Percentiles rank a stretch among this genome's conserved stretches.
Conservation (phyloP, 2,888 invertebrate genomes). For the Lingula anatina region DNA sequence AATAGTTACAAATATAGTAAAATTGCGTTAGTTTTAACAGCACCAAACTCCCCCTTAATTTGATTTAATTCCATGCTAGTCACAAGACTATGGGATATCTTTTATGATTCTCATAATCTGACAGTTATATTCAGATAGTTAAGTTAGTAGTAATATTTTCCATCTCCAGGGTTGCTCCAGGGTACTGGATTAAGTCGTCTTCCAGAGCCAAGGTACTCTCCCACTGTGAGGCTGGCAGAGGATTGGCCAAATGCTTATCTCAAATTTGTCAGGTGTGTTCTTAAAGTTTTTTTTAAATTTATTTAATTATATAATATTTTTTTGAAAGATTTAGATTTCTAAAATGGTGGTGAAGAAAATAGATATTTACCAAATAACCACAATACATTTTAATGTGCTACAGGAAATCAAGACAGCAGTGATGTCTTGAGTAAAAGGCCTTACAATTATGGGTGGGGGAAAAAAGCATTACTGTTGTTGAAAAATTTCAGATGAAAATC, state of each 20-base stretch:
- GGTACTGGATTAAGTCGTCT: conserved; percentile 30
- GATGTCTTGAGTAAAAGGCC: too few relatives aligned
- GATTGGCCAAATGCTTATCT: conserved; percentile 18
- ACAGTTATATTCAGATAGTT: neutral
- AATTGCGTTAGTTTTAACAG: too few relatives aligned
- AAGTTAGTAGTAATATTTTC: neutral
- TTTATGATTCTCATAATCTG: neutral
- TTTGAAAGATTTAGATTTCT: neutral
- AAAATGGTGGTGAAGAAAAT: neutral
- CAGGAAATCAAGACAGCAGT: too few relatives aligned
- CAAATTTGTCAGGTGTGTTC: conserved; percentile 28
- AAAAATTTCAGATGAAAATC: too few relatives aligned
- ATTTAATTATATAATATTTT: neutral
- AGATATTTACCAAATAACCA: too few relatives aligned
- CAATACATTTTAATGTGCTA: too few relatives aligned
- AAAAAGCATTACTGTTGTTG: too few relatives aligned
- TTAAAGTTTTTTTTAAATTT: neutral
- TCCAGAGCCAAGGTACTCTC: conserved; percentile 15
- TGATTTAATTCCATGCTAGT: neutral
- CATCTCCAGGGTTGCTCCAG: conserved; percentile 28
- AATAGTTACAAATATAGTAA: too few relatives aligned
- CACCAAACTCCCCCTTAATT: neutral
- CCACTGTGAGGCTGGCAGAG: conserved; percentile 9
- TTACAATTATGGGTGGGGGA: too few relatives aligned
- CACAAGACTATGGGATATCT: neutral